Conservation (phyloP, 2,888 invertebrate genomes). For the Alviniconcha strummeri region DNA sequence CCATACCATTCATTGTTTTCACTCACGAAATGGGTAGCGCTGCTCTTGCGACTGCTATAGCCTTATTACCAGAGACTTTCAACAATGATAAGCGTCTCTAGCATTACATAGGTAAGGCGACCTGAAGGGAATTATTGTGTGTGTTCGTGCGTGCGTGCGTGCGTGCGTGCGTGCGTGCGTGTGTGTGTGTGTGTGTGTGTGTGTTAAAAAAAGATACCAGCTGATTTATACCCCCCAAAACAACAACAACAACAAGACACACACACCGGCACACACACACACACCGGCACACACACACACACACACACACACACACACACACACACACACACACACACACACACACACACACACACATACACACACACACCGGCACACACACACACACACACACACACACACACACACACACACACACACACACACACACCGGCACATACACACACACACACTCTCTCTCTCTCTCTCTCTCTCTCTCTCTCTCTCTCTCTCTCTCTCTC, state of each 20-base stretch:
- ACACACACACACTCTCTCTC: conserved; percentile 11
- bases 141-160: too few species aligned
- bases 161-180: too few species aligned
- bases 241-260: neutral
- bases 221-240: neutral
- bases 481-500: neutral
- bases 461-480: neutral
- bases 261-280: neutral
- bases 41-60: too few species aligned
- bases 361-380: too few species aligned
- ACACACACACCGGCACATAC: neutral
- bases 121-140: too few species aligned
- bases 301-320: neutral
- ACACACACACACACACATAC: neutral
- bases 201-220: neutral
- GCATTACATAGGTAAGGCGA: too few species aligned
- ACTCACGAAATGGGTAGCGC: too few species aligned
- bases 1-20: too few species aligned
- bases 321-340: neutral
- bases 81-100: too few species aligned
- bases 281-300: neutral
- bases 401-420: neutral
- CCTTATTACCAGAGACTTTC: too few species aligned
- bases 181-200: neutral
- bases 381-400: neutral